These are phyloP conservation scores for Thereva unica DNA, from an alignment of 2,888 invertebrate genomes.

Conservation along the genomic window DNA sequence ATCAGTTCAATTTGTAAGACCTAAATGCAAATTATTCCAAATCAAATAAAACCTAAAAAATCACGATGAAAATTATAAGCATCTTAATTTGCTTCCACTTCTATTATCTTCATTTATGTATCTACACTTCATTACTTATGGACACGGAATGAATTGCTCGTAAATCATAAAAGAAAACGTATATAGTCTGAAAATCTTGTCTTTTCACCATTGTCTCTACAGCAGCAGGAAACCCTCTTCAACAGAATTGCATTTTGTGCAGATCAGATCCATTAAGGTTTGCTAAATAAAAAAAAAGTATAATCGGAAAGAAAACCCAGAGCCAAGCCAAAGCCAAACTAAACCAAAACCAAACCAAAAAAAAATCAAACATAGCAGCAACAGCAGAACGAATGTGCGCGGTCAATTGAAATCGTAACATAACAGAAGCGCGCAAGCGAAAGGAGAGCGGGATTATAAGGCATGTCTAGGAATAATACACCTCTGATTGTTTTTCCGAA, in stretches of 20 bases:
- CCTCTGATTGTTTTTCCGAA: conserved; percentile 27
- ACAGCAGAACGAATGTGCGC: background rate
- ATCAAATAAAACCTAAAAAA: conserved; percentile 1
- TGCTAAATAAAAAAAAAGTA: conserved; percentile 10
- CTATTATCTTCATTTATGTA: conserved; percentile 22
- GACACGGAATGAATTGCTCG: conserved; percentile 23
- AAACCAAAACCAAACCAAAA: conserved; percentile 9
- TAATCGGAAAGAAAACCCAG: conserved; percentile 17
- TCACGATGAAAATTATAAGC: conserved; percentile 32
- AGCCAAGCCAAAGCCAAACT: conserved; percentile 1
- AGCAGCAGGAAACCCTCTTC: conserved; percentile 18
- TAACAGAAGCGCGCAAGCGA: background rate
- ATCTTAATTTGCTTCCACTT: conserved; percentile 30
- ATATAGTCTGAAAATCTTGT: conserved; percentile 31
- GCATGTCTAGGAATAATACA: conserved; percentile 19
- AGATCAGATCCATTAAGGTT: conserved; percentile 34
- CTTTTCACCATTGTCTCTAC: conserved; percentile 32
- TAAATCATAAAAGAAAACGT: conserved; percentile 33
- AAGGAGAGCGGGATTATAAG: background rate
- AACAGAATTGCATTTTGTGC: conserved; percentile 30
- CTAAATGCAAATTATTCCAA: no score
- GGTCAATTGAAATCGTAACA: background rate
- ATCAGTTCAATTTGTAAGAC: no score
- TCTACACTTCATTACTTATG: conserved; percentile 32
- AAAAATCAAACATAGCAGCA: conserved; percentile 4